Conservation (phyloP, 2,797 vertebrate genomes). For the Psittacula derbiana region DNA sequence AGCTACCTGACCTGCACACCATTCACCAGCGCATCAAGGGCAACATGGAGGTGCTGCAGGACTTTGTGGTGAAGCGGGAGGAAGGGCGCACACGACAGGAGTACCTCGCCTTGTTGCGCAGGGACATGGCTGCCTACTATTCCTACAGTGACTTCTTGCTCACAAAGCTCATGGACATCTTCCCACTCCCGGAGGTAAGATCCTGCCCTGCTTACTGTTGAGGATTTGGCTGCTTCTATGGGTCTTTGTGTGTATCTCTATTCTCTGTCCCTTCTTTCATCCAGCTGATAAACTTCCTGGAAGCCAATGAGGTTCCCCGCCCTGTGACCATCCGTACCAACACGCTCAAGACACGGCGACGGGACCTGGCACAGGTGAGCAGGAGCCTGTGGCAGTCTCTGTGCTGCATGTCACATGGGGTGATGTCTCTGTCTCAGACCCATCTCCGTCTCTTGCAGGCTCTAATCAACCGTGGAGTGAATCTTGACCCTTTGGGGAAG, state of each 20-base stretch:
- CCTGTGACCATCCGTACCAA: constrained; percentile 96
- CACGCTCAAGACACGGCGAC: constrained; percentile 92
- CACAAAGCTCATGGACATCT: constrained; percentile 88
- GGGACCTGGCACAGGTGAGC: constrained; percentile 94
- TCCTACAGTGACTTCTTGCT: constrained; percentile 93
- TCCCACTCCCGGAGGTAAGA: constrained; percentile 90
- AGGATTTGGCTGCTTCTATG: background rate
- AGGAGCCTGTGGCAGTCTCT: background rate
- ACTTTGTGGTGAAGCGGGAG: constrained; percentile 86
- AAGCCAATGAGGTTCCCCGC: constrained; percentile 94
- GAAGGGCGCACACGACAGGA: constrained; percentile 86
- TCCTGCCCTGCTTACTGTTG: accelerated
- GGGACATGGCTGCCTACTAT: constrained; percentile 92
- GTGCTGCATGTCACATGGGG: accelerated
- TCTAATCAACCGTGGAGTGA: constrained; percentile 95
- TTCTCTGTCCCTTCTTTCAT: background rate
- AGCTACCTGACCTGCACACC: constrained; percentile 84
- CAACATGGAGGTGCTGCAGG: constrained; percentile 88
- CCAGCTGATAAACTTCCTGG: constrained; percentile 93
- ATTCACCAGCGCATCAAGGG: constrained; percentile 94
- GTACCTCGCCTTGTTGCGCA: constrained; percentile 84
- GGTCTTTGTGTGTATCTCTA: accelerated
- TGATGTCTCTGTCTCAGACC: accelerated
- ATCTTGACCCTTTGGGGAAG: constrained; percentile 94
- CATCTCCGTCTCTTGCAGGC: constrained; percentile 76